Evolutionary conservation across 2,888 invertebrate genomes (phyloP).

Genomic region (Drosophila mimica): DNA sequence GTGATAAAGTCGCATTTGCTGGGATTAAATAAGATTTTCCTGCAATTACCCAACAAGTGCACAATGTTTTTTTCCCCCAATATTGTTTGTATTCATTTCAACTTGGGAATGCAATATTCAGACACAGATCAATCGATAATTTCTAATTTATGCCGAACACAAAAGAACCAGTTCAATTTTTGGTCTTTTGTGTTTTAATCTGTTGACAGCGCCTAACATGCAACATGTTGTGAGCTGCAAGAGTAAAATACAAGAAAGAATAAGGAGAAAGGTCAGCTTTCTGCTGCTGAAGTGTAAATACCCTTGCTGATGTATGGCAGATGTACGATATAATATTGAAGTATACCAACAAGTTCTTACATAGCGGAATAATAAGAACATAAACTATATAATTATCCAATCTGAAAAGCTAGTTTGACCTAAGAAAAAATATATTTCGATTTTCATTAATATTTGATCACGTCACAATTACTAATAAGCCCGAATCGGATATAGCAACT

Average conservation of each 20-base stretch:
- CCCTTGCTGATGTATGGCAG: neutral
- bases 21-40: slow-evolving; percentile 83
- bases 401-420: neutral
- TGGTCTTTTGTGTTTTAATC: neutral
- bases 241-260: neutral
- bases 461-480: neutral
- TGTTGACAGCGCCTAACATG: slow-evolving; percentile 21
- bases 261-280: neutral
- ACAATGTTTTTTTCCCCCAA: slow-evolving; percentile 9
- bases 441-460: neutral
- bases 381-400: neutral
- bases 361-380: neutral
- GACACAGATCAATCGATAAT: slow-evolving; percentile 56
- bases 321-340: too few species aligned
- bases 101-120: neutral
- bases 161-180: slow-evolving; percentile 10
- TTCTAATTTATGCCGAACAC: slow-evolving; percentile 65
- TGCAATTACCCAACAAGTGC: slow-evolving; percentile 74
- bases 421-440: neutral
- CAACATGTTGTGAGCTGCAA: slow-evolving; percentile 41
- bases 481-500: neutral
- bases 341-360: neutral
- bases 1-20: slow-evolving; percentile 81
- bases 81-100: slow-evolving; percentile 15
- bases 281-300: neutral